Conservation (phyloP, 2,888 invertebrate genomes). For the Polydrusus cervinus region DNA sequence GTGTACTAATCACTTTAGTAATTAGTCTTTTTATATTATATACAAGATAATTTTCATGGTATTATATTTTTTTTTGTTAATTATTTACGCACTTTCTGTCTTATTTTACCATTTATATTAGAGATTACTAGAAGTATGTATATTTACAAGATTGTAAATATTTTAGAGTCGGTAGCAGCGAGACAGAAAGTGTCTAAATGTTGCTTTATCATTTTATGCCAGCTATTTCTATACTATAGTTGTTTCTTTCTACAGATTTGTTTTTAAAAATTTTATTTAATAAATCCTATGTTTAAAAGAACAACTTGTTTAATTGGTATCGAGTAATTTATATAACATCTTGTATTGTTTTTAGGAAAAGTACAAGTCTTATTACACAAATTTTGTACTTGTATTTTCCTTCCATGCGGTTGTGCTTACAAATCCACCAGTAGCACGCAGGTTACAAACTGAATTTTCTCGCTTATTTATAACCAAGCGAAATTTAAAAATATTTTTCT, state of each 20-base stretch:
- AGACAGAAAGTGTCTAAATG: conserved; percentile 15
- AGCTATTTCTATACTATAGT: conserved; percentile 63
- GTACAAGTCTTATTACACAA: no score
- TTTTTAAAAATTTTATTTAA: conserved; percentile 68
- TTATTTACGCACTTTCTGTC: conserved; percentile 57
- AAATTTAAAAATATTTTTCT: no score
- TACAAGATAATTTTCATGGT: conserved; percentile 35
- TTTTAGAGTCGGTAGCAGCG: conserved; percentile 26
- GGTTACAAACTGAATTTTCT: no score
- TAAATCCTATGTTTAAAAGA: conserved; percentile 69
- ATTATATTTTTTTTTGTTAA: conserved; percentile 44
- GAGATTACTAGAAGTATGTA: conserved; percentile 48
- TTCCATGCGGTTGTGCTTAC: no score
- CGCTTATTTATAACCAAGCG: no score
- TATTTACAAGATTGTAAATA: conserved; percentile 46
- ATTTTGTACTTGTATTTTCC: no score
- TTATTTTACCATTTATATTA: conserved; percentile 42
- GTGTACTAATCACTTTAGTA: conserved; percentile 51
- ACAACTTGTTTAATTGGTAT: conserved; percentile 17
- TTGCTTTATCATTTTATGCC: conserved; percentile 42
- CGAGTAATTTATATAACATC: background rate
- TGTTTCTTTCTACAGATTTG: conserved; percentile 68
- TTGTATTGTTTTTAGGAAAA: no score
- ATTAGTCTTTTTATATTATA: conserved; percentile 48
- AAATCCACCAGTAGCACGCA: no score